A percentile compares a stretch with the other conserved stretches of the same genome.
phyloP scores from a whole-genome alignment of 1,140 invertebrate genomes.

The Lithobius niger region DNA sequence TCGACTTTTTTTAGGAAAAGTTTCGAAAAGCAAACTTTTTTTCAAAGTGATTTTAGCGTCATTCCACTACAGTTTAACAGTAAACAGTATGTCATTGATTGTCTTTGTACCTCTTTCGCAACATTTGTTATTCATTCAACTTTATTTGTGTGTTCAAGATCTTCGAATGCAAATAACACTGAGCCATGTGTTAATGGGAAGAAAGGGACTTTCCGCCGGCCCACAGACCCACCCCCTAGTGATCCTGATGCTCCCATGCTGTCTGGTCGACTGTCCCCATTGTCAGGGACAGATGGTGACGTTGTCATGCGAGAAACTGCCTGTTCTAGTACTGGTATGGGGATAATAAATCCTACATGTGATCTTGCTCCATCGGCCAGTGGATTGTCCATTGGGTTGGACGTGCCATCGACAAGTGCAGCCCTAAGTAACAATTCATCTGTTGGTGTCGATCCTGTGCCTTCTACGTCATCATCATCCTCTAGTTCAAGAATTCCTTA shows the following conservation, averaged over 20 bases:
- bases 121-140: neutral
- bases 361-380: too few relatives aligned
- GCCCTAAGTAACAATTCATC: too few relatives aligned
- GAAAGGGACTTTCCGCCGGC: conserved; percentile 5
- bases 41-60: neutral
- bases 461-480: too few relatives aligned
- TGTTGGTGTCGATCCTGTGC: too few relatives aligned
- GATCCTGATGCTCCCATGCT: too few relatives aligned
- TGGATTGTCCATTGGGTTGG: too few relatives aligned
- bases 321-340: neutral
- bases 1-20: neutral
- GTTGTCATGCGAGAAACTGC: neutral
- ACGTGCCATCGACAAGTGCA: too few relatives aligned
- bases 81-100: neutral
- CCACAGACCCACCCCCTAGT: conserved; percentile 15
- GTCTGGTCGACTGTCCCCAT: too few relatives aligned
- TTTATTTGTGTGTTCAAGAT: neutral
- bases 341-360: too few relatives aligned
- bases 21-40: neutral
- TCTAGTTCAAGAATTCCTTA: too few relatives aligned
- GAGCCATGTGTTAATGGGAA: conserved; percentile 5
- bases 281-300: too few relatives aligned
- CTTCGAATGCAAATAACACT: neutral
- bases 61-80: neutral
- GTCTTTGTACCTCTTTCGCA: neutral